A percentile compares a stretch with the other conserved stretches of the same genome.
phyloP scores from a whole-genome alignment of 2,888 invertebrate genomes.

The Eurois occulta region DNA sequence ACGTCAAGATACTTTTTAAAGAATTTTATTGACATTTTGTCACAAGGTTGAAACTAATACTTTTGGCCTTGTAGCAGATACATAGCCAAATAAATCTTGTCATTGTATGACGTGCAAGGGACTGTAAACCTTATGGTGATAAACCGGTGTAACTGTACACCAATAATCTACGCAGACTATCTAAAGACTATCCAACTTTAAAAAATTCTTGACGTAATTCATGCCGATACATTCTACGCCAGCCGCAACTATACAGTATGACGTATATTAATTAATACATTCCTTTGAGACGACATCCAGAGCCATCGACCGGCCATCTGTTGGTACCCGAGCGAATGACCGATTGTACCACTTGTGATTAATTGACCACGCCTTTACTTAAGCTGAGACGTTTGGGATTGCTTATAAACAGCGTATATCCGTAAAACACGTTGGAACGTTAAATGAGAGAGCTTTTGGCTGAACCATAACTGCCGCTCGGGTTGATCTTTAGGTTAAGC shows the following conservation, averaged over 20 bases:
- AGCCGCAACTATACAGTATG: conserved; percentile 5
- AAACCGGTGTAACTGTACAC: not conserved
- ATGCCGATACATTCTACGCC: not conserved
- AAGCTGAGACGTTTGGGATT: not conserved
- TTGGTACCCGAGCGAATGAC: conserved; percentile 16
- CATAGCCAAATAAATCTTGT: not conserved
- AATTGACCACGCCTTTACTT: conserved; percentile 8
- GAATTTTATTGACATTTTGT: not conserved
- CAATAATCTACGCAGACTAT: not conserved
- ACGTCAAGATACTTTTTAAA: not conserved
- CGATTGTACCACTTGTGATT: conserved; percentile 26
- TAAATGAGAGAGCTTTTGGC: too few species aligned
- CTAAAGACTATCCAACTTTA: not conserved
- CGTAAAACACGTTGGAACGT: not conserved
- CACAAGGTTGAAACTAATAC: not conserved
- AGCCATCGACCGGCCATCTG: conserved; percentile 24
- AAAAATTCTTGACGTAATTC: not conserved
- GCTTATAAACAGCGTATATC: not conserved
- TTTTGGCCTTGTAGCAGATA: not conserved
- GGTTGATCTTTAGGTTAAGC: too few species aligned
- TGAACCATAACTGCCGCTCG: too few species aligned
- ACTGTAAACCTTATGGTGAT: too few species aligned
- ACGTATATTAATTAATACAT: conserved; percentile 36
- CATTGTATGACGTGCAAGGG: not conserved
- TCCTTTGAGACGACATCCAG: conserved; percentile 20